Conservation (phyloP, 2,797 vertebrate species). For the Pipistrellus kuhlii region DNA sequence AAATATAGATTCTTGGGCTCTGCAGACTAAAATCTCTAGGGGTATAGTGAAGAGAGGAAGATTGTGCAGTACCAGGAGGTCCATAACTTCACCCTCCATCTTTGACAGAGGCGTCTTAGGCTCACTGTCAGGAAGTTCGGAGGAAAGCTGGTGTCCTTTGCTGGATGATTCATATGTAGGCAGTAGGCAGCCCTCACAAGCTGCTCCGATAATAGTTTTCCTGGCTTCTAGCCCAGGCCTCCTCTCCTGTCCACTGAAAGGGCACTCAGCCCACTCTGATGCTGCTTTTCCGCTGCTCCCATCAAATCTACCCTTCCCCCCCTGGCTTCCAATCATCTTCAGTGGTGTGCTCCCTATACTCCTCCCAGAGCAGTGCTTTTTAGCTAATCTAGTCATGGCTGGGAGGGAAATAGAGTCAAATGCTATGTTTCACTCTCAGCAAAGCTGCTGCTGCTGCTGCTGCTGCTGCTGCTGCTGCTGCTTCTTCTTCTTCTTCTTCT, state of each 20-base stretch:
- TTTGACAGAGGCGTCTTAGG: neutral
- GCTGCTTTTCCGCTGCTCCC: neutral
- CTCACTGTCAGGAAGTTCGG: neutral
- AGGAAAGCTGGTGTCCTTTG: neutral
- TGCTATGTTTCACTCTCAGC: neutral
- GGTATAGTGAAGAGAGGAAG: neutral
- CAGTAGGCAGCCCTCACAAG: neutral
- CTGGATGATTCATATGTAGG: neutral
- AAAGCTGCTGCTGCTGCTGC: no score
- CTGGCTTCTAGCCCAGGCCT: slow-evolving; percentile 1
- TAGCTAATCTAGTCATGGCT: neutral
- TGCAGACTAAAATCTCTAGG: slow-evolving; percentile 13
- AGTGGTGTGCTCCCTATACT: neutral
- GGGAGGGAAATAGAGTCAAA: neutral
- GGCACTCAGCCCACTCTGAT: neutral
- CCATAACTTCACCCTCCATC: neutral
- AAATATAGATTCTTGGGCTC: neutral
- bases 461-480: no score
- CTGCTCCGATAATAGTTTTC: neutral
- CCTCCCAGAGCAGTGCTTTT: neutral
- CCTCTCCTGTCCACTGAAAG: neutral
- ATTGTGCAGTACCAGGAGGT: neutral
- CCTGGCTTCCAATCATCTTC: neutral
- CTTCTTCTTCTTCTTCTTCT: neutral
- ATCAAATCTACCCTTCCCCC: neutral